phyloP scores from a whole-genome alignment of 2,888 invertebrate genomes.

The Patella caerulea region DNA sequence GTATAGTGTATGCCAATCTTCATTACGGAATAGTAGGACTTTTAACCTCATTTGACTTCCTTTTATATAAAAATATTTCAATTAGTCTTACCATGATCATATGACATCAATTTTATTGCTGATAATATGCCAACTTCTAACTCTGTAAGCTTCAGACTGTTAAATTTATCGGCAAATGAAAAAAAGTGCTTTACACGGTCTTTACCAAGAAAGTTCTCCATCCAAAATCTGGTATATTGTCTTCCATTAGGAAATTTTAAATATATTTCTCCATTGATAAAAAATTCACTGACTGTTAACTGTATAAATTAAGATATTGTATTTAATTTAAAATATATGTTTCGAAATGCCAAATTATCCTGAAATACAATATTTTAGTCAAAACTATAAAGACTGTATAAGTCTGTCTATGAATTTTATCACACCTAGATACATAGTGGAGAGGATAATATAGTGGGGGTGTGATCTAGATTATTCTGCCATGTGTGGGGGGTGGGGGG shows the following conservation, averaged over 20 bases:
- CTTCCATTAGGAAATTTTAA: slow-evolving; percentile 46
- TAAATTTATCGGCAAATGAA: slow-evolving; percentile 54
- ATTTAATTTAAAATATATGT: too few relatives aligned
- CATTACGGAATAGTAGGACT: too few relatives aligned
- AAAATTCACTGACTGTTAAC: slow-evolving; percentile 56
- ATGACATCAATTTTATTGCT: slow-evolving; percentile 52
- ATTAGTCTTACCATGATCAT: slow-evolving; percentile 34
- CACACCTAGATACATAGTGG: too few relatives aligned
- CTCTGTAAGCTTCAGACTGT: slow-evolving; percentile 49
- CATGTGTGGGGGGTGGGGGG: too few relatives aligned
- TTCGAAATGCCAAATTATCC: too few relatives aligned
- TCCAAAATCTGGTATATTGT: slow-evolving; percentile 55
- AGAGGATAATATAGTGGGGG: too few relatives aligned
- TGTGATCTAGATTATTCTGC: too few relatives aligned
- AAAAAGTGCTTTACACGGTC: slow-evolving; percentile 51
- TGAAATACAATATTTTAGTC: too few relatives aligned
- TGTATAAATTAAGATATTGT: slow-evolving; percentile 32
- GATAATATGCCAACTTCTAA: slow-evolving; percentile 55
- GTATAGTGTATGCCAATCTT: too few relatives aligned
- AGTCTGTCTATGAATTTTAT: background rate
- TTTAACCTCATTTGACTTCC: too few relatives aligned
- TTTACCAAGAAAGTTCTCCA: slow-evolving; percentile 57
- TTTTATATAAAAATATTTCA: background rate
- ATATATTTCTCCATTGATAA: slow-evolving; percentile 51
- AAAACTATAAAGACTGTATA: too few relatives aligned